A percentile compares a stretch with the other conserved stretches of the same genome.
Evolutionary conservation across 2,888 invertebrate species (phyloP).

Genomic region (Dorcus hopei): DNA sequence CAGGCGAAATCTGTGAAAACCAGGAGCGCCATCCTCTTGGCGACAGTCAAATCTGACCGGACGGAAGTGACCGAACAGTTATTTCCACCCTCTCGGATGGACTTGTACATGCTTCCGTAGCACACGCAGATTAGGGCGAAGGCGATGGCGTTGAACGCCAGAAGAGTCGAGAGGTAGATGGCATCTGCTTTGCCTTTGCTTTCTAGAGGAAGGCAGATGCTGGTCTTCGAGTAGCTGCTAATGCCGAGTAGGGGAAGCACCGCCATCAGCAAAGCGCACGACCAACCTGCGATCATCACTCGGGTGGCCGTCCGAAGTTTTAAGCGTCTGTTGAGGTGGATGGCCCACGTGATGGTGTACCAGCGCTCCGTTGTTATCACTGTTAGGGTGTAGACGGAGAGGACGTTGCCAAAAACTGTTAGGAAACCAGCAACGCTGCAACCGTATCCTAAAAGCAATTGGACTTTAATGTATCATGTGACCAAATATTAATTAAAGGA

Average conservation of each 20-base stretch:
- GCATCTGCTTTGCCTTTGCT: constrained; percentile 53
- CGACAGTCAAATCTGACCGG: constrained; percentile 53
- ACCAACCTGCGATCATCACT: constrained; percentile 61
- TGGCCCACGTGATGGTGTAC: constrained; percentile 60
- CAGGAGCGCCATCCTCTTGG: constrained; percentile 64
- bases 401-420: constrained; percentile 61
- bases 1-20: constrained; percentile 64
- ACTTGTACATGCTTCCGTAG: constrained; percentile 62
- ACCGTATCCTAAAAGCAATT: constrained; percentile 50
- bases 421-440: constrained; percentile 64
- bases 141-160: constrained; percentile 60
- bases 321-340: constrained; percentile 60
- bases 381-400: constrained; percentile 64
- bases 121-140: constrained; percentile 62
- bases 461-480: too few species aligned
- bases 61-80: constrained; percentile 50
- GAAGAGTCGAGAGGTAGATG: constrained; percentile 55
- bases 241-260: constrained; percentile 60
- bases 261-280: constrained; percentile 57
- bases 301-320: constrained; percentile 56
- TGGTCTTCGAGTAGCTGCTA: constrained; percentile 63
- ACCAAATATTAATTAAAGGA: background rate
- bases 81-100: constrained; percentile 56
- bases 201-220: constrained; percentile 66
- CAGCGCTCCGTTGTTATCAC: constrained; percentile 63